A percentile compares a stretch with the other conserved stretches of the same genome.
Conservation (phyloP, 2,113 vertebrate species). For the Pteropus alecto region DNA sequence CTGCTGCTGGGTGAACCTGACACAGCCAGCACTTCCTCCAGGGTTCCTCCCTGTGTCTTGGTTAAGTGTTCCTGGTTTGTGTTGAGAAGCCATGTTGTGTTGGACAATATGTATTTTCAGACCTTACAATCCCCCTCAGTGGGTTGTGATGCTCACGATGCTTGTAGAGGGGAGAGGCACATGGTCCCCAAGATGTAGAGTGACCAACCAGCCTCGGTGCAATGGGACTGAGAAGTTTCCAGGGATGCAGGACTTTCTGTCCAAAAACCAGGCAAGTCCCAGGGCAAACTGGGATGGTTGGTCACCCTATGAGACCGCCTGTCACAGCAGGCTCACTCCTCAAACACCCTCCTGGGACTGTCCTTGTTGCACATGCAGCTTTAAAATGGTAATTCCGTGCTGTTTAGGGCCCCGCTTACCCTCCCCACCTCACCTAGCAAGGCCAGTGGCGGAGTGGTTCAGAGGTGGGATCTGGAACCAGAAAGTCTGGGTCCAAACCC, state of each 20-base stretch:
- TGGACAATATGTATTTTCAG: neutral
- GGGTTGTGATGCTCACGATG: neutral
- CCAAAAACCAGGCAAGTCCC: neutral
- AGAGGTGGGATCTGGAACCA: neutral
- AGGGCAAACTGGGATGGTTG: neutral
- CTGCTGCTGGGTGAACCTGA: fast-evolving
- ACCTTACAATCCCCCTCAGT: no score
- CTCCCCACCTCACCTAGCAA: neutral
- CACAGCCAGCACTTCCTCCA: neutral
- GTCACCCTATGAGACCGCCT: neutral
- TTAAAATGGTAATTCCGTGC: neutral
- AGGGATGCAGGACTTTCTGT: neutral
- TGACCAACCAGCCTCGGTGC: neutral
- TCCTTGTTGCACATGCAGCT: neutral
- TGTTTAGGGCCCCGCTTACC: no score
- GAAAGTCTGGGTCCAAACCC: neutral
- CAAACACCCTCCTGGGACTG: no score
- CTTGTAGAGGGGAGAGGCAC: neutral
- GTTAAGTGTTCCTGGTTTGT: neutral
- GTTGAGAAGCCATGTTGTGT: neutral
- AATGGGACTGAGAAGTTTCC: neutral
- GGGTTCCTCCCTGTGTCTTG: neutral
- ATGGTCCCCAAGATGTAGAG: neutral
- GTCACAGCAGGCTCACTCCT: neutral
- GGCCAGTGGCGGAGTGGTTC: neutral